Percentiles rank a stretch among this genome's conserved stretches.
Evolutionary conservation across 1,140 invertebrate species (phyloP).

Genomic region (Hirudo medicinalis): DNA sequence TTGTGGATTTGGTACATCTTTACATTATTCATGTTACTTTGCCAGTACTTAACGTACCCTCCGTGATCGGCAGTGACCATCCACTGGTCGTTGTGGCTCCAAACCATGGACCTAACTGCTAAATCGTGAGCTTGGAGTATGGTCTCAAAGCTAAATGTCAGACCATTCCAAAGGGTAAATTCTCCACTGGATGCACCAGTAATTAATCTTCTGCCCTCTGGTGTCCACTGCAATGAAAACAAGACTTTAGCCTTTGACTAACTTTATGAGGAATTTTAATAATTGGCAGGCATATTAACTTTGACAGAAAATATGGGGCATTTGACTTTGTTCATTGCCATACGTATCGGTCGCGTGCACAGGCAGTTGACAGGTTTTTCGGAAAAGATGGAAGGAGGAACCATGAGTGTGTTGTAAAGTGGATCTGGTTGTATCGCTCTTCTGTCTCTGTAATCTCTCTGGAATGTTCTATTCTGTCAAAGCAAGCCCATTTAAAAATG

Average conservation of each 20-base stretch:
- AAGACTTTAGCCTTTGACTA: not conserved
- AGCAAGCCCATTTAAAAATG: not conserved
- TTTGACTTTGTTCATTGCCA: slow-evolving; percentile 97
- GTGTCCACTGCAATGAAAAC: slow-evolving; percentile 64
- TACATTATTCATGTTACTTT: slow-evolving; percentile 99
- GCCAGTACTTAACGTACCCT: slow-evolving; percentile 99
- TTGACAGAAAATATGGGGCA: slow-evolving; percentile 97
- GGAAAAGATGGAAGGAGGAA: slow-evolving; percentile 72
- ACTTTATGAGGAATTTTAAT: not conserved
- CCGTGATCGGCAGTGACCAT: slow-evolving; percentile 98
- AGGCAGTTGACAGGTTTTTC: slow-evolving; percentile 94
- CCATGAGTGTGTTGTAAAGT: slow-evolving; percentile 54
- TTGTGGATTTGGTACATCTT: slow-evolving; percentile 99
- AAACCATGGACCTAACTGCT: slow-evolving; percentile 93
- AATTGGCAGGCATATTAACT: slow-evolving; percentile 37
- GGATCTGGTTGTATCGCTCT: slow-evolving; percentile 76
- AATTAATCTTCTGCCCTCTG: slow-evolving; percentile 87
- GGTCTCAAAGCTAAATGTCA: slow-evolving; percentile 99
- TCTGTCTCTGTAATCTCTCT: slow-evolving; percentile 73
- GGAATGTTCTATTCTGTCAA: slow-evolving; percentile 72
- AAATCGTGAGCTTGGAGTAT: slow-evolving; percentile 98
- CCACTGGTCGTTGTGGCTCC: slow-evolving; percentile 98
- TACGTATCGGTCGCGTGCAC: slow-evolving; percentile 87
- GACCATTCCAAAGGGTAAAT: slow-evolving; percentile 98
- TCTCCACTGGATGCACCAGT: slow-evolving; percentile 97